A percentile compares a stretch with the other conserved stretches of the same genome.
phyloP scores from a whole-genome alignment of 2,888 invertebrate genomes.

The Lithophane semibrunnea region DNA sequence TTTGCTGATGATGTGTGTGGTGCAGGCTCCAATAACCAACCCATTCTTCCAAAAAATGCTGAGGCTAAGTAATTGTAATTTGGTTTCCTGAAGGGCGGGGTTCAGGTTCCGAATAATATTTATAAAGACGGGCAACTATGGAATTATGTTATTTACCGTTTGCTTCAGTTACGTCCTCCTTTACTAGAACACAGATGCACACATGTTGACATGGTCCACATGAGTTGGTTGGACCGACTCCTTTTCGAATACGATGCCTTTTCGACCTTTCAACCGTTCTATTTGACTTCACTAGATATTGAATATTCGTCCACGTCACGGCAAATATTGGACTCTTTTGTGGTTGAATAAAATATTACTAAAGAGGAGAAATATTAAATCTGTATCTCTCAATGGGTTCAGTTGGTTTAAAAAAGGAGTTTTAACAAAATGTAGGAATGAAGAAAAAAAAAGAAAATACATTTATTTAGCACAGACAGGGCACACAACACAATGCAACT shows the following conservation, averaged over 20 bases:
- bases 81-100: neutral
- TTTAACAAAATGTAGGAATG: neutral
- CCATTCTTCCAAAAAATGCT: neutral
- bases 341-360: neutral
- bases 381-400: neutral
- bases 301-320: slow-evolving; percentile 15
- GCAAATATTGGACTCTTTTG: slow-evolving; percentile 1
- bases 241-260: slow-evolving; percentile 8
- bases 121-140: neutral
- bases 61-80: neutral
- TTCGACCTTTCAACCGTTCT: slow-evolving; percentile 12
- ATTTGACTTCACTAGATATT: slow-evolving; percentile 13
- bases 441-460: no score
- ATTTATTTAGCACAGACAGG: no score
- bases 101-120: neutral
- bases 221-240: neutral
- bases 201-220: no score
- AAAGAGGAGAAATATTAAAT: neutral
- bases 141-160: neutral
- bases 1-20: neutral
- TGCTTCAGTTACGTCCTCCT: neutral
- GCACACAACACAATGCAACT: no score
- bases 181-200: neutral
- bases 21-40: neutral
- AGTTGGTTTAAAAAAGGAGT: neutral